A percentile compares a stretch with the other conserved stretches of the same genome.
Evolutionary conservation across 2,797 vertebrate species (phyloP).

Genomic region (Varecia variegata): DNA sequence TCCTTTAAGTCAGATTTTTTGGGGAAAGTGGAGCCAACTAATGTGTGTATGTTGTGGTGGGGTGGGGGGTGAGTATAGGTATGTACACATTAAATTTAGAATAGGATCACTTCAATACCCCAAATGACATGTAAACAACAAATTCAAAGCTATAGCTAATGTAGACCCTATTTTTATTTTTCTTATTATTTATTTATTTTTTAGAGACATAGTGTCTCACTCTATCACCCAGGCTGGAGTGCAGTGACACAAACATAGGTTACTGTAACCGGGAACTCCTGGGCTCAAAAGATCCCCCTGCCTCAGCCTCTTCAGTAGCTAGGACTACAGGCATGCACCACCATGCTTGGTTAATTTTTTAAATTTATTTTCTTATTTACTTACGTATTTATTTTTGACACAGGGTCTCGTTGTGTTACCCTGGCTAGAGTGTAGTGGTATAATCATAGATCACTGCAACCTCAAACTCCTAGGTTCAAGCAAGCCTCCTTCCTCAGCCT

Average conservation of each 20-base stretch:
- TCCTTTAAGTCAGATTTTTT: not conserved
- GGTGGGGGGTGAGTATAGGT: not conserved
- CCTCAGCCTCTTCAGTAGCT: not conserved
- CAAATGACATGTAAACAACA: not conserved
- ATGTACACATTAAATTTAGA: not conserved
- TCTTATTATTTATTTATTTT: not conserved
- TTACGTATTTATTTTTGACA: not conserved
- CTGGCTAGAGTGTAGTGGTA: not conserved
- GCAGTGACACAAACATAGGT: not conserved
- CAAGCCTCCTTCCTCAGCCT: not conserved
- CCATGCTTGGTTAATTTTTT: not conserved
- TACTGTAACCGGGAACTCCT: not conserved
- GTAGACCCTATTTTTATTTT: not conserved
- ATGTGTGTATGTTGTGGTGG: rapidly evolving
- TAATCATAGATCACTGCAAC: not conserved
- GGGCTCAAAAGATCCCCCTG: not conserved
- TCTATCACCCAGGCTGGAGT: not conserved
- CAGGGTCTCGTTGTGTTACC: not conserved
- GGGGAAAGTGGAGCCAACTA: not conserved
- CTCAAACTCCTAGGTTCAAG: not conserved
- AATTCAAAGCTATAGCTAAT: not conserved
- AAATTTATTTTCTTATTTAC: not conserved
- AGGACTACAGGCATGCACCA: not conserved
- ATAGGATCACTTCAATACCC: not conserved
- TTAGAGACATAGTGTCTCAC: not conserved